Base-by-base conservation (phyloP, 2,888 invertebrate genomes). In the Drosophila koepferae region DNA sequence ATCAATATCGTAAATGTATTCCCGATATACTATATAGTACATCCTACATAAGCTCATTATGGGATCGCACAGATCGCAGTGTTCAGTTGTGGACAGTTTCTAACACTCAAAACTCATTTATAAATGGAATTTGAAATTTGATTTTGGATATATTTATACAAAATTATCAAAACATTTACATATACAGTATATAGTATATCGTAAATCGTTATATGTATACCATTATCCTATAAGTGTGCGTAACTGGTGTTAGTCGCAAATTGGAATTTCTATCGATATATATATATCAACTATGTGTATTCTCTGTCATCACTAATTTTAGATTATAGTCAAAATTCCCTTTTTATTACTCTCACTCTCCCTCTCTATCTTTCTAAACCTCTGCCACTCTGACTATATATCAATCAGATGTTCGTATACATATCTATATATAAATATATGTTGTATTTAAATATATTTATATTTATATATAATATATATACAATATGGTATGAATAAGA, bases 241-340 rank as follows among this genome's bases (percentile, higher is more conserved):
- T 91, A 89, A 83, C 83, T 92, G 92, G 92, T 92, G 92, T 92
- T 90, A 92, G 92, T 92, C 90, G 89, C 92, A 92, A 91, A 85
- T 84, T 87, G 89, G 80, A 69, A 77, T 69, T 60, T 36, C 63
- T 75, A 67, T 74, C 62, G 76, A 77, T 77, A 72, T 67, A 41
- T 63, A 64, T 70, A 40, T 40, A 40, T 40, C 68, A 68, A 53
- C 44, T 56, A 34, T 66, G 79, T 90, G 85, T 89, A 85, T 87
- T 81, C 80, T 89, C 82, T 90, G 84, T 92, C 91, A 89, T 89
- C 79, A 92, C 91, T 91, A 91, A 91, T 91, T 81, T 69, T 72
- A 80, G 72, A 63, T 67, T 51, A 56, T 75, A 77, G 59, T 67
- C 36, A 43, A 61, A 68, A 28, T 14, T 38, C 44, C 7, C 18